Evolutionary conservation across 2,888 invertebrate species (phyloP), one percentile per base, ranked within the genome.

Genomic region (Chloromyia formosa): DNA sequence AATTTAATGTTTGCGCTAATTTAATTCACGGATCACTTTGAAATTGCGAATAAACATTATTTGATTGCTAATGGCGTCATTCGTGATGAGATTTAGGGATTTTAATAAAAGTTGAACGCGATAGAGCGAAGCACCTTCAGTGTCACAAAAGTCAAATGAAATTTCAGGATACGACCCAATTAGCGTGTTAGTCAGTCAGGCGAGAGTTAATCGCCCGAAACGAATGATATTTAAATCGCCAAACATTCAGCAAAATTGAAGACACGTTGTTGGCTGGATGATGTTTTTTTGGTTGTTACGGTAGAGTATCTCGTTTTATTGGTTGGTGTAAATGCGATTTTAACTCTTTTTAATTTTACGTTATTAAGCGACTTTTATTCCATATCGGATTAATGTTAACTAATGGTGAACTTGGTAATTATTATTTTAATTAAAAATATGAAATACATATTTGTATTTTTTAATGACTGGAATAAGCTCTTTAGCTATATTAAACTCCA

Each of bases 21-120:
- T 66, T 18, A 45, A 66, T 66, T 66, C 49, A 45, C 66, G 22
- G 66, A 66, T 66, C 66, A 49, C 66, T 66, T 66, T 22, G 49
- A 49, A 66, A 66, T 66, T 66, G 45, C 66, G 45, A 49, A 23
- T 22, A 49, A 49, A 66, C 66, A 66, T 66, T 49, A 66, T 66
- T 66, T 66, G 66, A 66, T 66, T 66, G 49, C 66, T 20, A 66
- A 66, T 66, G 66, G 66, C 66, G 49, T 66, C 66, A n/a, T 49
- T 49, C 20, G 5, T 14, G 22, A 18, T 14, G 49, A 49, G 66
- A 45, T 66, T 66, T 49, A 66, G 49, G 66, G 49, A 66, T 66
- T 66, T 66, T 66, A 49, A 66, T 66, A 66, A 66, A 66, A 66
- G 7, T 49, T 49, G 14, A 10, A 22, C 10, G 58, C 20, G 58